Evolutionary conservation across 2,797 vertebrate genomes (phyloP).

Genomic region (Enteromius argenteus): DNA sequence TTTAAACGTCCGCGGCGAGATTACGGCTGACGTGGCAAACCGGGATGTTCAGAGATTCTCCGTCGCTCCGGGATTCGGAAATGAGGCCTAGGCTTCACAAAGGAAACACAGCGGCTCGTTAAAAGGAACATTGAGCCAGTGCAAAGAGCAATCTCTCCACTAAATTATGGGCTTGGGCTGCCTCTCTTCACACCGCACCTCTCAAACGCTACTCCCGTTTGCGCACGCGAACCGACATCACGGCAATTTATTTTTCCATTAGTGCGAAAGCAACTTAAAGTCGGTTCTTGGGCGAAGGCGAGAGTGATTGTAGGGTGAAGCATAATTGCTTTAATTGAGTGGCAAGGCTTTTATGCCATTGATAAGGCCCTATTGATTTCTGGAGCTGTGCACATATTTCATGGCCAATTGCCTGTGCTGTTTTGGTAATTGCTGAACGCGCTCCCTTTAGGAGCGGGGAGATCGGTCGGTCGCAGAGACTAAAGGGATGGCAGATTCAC

Average conservation of each 20-base stretch:
- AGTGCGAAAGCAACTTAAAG: constrained; percentile 55
- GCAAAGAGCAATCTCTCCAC: constrained; percentile 61
- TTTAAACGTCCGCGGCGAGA: constrained; percentile 67
- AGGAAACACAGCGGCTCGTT: constrained; percentile 57
- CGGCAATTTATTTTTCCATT: constrained; percentile 68
- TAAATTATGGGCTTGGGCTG: constrained; percentile 52
- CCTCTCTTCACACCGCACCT: constrained; percentile 27
- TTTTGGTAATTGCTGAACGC: constrained; percentile 49
- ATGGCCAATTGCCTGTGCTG: constrained; percentile 52
- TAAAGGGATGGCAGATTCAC: constrained; percentile 43
- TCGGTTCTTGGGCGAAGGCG: constrained; percentile 27
- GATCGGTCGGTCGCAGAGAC: not conserved
- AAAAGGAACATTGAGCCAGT: constrained; percentile 55
- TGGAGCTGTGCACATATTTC: constrained; percentile 59
- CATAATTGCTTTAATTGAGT: constrained; percentile 67
- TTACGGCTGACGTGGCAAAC: constrained; percentile 66
- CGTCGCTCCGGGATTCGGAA: constrained; percentile 66
- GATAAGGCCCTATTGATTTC: constrained; percentile 73
- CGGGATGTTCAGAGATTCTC: constrained; percentile 61
- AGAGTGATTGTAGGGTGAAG: constrained; percentile 44
- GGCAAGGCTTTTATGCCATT: constrained; percentile 62
- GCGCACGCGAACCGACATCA: constrained; percentile 42
- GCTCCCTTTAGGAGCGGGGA: constrained; percentile 3
- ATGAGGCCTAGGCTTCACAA: constrained; percentile 68
- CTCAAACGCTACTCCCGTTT: constrained; percentile 40